A percentile compares a stretch with the other conserved stretches of the same genome.
These are phyloP conservation scores for Cydia splendana DNA, from an alignment of 1,140 invertebrate genomes.

Conservation along the genomic window DNA sequence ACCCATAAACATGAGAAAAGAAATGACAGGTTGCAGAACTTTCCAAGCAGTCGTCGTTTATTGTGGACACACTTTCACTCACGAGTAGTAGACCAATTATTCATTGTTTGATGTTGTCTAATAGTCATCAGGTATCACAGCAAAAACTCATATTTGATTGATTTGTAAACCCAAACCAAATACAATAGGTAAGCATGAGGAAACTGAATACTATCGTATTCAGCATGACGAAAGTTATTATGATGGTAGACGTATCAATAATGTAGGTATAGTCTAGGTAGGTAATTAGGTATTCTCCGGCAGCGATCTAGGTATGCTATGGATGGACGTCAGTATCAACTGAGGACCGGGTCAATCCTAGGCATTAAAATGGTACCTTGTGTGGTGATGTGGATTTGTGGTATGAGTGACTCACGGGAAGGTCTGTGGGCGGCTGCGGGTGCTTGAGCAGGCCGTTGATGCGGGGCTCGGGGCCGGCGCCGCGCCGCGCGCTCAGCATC, in stretches of 20 bases:
- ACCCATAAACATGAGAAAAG: not conserved
- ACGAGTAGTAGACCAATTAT: not conserved
- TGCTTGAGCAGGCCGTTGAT: conserved; percentile 9
- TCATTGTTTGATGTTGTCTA: not conserved
- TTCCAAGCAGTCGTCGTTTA: conserved; percentile 10
- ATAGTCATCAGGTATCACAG: too few relatives aligned
- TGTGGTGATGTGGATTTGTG: not conserved
- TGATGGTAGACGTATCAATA: too few relatives aligned
- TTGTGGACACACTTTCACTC: conserved; percentile 21
- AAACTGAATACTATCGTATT: too few relatives aligned
- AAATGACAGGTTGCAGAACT: not conserved
- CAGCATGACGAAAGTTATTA: not conserved
- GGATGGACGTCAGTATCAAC: not conserved
- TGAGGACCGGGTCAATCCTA: too few relatives aligned
- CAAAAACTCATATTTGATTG: too few relatives aligned
- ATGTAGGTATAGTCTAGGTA: too few relatives aligned
- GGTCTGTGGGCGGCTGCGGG: conserved; percentile 11
- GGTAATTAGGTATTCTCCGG: too few relatives aligned
- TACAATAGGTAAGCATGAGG: too few relatives aligned
- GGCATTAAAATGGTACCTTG: not conserved
- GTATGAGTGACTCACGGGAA: conserved; percentile 14
- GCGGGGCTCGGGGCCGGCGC: conserved; percentile 12
- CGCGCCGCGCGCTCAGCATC: conserved; percentile 51
- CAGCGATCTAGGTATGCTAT: too few relatives aligned
- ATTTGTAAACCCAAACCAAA: too few relatives aligned